A percentile compares a stretch with the other conserved stretches of the same genome.
Evolutionary conservation across 2,888 invertebrate genomes (phyloP).

Genomic region (Chouioia cunea): DNA sequence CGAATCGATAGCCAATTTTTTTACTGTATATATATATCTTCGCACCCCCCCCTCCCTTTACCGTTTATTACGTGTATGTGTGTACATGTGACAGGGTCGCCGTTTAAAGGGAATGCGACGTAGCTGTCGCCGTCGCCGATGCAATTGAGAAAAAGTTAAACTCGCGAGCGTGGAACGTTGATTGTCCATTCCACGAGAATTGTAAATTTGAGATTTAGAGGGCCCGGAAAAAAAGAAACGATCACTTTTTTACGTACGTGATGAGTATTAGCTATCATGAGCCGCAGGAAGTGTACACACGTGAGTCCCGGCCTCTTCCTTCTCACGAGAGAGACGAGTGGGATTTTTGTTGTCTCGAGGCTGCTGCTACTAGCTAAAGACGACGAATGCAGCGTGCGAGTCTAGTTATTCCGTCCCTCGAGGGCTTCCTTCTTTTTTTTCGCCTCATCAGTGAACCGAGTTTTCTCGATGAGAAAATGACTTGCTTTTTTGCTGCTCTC

Average conservation of each 20-base stretch:
- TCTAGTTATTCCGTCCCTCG: conserved; percentile 19
- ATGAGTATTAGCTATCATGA: too few species aligned
- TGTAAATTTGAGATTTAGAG: too few species aligned
- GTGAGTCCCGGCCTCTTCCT: too few species aligned
- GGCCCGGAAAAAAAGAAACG: too few species aligned
- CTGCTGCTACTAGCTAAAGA: conserved; percentile 7
- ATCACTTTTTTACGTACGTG: too few species aligned
- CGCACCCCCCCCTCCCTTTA: not conserved
- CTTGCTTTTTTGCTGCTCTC: too few species aligned
- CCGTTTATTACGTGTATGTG: not conserved
- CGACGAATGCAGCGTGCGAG: conserved; percentile 3
- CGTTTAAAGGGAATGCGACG: not conserved
- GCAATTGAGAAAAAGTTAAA: not conserved
- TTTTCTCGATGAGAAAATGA: conserved; percentile 8
- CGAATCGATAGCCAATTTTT: not conserved
- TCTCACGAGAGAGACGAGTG: too few species aligned
- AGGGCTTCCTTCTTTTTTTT: conserved; percentile 9
- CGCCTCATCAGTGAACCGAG: not conserved
- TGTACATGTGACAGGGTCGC: not conserved
- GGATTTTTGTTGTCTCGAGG: conserved; percentile 1
- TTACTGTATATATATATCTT: not conserved
- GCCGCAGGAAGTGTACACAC: too few species aligned
- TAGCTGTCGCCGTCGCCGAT: not conserved
- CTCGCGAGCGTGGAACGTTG: too few species aligned
- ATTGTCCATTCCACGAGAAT: too few species aligned